phyloP scores from a whole-genome alignment of 2,113 vertebrate genomes.

The Ammodytes marinus region DNA sequence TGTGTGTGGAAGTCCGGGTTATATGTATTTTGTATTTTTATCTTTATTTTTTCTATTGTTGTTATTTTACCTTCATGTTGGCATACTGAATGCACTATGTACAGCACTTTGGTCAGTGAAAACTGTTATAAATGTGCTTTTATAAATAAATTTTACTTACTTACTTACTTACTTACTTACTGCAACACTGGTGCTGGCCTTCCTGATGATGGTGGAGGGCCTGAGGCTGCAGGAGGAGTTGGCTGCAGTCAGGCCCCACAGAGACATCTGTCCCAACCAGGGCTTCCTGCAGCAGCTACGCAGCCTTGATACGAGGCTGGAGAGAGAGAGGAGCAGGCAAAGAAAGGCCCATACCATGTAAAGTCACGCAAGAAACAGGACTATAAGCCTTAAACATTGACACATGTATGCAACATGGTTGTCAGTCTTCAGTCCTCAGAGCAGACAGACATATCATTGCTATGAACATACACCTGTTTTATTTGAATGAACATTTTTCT shows the following conservation, averaged over 20 bases:
- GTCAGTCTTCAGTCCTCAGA: slow-evolving; percentile 47
- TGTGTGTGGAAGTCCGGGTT: too few species aligned
- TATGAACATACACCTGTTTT: not conserved
- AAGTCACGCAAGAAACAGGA: slow-evolving; percentile 39
- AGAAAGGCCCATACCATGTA: slow-evolving; percentile 65
- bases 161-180: too few species aligned
- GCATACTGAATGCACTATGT: too few species aligned
- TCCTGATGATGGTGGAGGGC: slow-evolving; percentile 84
- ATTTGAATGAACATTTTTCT: not conserved
- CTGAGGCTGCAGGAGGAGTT: slow-evolving; percentile 80
- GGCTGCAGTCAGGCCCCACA: slow-evolving; percentile 74
- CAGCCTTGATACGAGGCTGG: slow-evolving; percentile 80
- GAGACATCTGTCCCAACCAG: slow-evolving; percentile 84
- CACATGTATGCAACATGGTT: not conserved
- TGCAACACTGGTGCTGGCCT: slow-evolving; percentile 83
- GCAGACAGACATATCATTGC: not conserved
- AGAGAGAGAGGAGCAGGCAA: slow-evolving; percentile 72
- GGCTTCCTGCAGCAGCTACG: slow-evolving; percentile 86
- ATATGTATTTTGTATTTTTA: too few species aligned
- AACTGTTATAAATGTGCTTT: too few species aligned
- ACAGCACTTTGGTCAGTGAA: too few species aligned
- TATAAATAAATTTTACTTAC: too few species aligned
- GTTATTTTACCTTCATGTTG: too few species aligned
- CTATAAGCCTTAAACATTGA: not conserved
- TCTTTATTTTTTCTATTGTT: too few species aligned